Conservation (phyloP, 2,888 invertebrate species). For the Lasioglossum figueresi region DNA sequence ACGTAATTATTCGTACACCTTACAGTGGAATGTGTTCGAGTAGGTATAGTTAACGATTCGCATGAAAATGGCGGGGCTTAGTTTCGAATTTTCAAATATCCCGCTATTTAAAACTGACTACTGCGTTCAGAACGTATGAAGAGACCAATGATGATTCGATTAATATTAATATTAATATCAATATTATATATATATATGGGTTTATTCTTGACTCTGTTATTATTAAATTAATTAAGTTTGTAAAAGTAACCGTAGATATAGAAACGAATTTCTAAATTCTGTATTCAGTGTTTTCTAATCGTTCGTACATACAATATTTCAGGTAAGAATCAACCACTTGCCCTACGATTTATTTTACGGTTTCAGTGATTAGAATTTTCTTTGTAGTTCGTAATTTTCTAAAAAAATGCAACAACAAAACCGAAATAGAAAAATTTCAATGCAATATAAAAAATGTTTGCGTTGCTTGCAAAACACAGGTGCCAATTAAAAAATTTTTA, state of each 20-base stretch:
- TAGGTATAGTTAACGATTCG: not conserved
- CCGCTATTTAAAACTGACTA: not conserved
- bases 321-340: too few relatives aligned
- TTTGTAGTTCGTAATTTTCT: too few relatives aligned
- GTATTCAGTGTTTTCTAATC: not conserved
- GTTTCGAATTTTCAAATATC: constrained; percentile 3
- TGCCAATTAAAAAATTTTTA: too few relatives aligned
- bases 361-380: too few relatives aligned
- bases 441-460: too few relatives aligned
- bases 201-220: not conserved
- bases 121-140: not conserved
- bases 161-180: too few relatives aligned
- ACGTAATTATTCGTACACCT: not conserved
- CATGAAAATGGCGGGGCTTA: not conserved
- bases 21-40: not conserved
- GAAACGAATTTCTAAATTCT: not conserved
- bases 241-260: not conserved
- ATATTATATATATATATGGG: not conserved
- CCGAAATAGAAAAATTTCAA: too few relatives aligned
- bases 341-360: too few relatives aligned
- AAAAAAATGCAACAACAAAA: too few relatives aligned
- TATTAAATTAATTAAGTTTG: not conserved
- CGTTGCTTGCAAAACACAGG: too few relatives aligned
- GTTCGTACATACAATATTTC: not conserved
- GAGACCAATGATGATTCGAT: not conserved